phyloP scores from a whole-genome alignment of 2,888 invertebrate species.

The Orthosia cruda region DNA sequence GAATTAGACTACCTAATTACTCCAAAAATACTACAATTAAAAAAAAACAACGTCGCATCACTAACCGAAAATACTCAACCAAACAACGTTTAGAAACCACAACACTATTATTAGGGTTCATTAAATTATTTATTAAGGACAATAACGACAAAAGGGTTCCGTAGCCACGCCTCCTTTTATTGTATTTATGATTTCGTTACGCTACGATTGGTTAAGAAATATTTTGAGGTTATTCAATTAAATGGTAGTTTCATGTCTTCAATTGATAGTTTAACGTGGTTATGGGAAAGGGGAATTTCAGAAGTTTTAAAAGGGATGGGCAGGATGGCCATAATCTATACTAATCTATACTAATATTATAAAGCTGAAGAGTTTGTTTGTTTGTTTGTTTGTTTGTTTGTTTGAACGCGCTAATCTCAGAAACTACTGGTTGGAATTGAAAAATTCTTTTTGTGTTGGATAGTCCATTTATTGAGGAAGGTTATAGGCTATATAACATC shows the following conservation, averaged over 20 bases:
- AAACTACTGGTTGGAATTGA: no score
- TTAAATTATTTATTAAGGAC: constrained; percentile 61
- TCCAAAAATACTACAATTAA: background rate
- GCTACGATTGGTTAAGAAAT: constrained; percentile 20
- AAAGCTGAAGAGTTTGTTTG: no score
- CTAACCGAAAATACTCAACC: constrained; percentile 26
- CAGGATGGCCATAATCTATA: background rate
- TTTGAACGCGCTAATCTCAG: no score
- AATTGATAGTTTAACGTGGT: constrained; percentile 7
- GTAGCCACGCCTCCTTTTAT: constrained; percentile 46
- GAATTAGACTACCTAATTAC: background rate
- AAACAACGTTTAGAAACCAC: constrained; percentile 1
- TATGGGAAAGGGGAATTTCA: background rate
- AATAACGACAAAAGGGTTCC: constrained; percentile 54
- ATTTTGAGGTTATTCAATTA: constrained; percentile 27
- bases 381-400: no score
- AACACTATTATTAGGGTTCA: constrained; percentile 59
- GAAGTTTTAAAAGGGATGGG: background rate
- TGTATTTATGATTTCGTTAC: constrained; percentile 53
- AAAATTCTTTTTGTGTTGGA: no score
- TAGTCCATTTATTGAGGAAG: no score
- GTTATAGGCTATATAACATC: no score
- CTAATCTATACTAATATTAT: no score
- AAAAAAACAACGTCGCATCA: constrained; percentile 16
- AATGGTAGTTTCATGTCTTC: background rate